phyloP scores from a whole-genome alignment of 1,140 invertebrate genomes.

The Lucilia sericata region DNA sequence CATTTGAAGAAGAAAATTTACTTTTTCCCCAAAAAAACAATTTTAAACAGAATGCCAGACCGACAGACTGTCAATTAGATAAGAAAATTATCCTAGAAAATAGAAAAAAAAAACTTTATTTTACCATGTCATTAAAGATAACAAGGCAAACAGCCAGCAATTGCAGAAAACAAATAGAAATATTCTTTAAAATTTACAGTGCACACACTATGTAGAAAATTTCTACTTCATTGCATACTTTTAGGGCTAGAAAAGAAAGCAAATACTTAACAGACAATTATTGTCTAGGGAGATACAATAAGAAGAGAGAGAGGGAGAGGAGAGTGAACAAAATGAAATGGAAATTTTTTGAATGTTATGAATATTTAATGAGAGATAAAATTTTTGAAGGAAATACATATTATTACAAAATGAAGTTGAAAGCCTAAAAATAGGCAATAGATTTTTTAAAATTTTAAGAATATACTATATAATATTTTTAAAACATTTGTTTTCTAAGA shows the following conservation, averaged over 20 bases:
- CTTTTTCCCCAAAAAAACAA: not conserved
- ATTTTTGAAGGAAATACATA: too few relatives aligned
- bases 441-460: too few relatives aligned
- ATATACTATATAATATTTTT: too few relatives aligned
- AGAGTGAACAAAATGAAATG: not conserved
- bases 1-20: not conserved
- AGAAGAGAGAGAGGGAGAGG: not conserved
- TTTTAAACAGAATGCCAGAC: not conserved
- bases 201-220: not conserved
- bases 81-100: not conserved
- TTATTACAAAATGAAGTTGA: too few relatives aligned
- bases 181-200: not conserved
- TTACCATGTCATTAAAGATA: constrained; percentile 15
- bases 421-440: too few relatives aligned
- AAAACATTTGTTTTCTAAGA: too few relatives aligned
- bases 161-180: too few relatives aligned
- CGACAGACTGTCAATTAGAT: not conserved
- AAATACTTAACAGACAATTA: not conserved
- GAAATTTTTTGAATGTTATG: not conserved
- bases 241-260: not conserved
- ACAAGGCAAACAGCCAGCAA: not conserved
- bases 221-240: constrained; percentile 15
- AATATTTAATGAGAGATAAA: too few relatives aligned
- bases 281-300: not conserved
- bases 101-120: not conserved